Base-by-base conservation (phyloP, 2,797 vertebrate genomes). In the Tokudaia tokunoshimensis region DNA sequence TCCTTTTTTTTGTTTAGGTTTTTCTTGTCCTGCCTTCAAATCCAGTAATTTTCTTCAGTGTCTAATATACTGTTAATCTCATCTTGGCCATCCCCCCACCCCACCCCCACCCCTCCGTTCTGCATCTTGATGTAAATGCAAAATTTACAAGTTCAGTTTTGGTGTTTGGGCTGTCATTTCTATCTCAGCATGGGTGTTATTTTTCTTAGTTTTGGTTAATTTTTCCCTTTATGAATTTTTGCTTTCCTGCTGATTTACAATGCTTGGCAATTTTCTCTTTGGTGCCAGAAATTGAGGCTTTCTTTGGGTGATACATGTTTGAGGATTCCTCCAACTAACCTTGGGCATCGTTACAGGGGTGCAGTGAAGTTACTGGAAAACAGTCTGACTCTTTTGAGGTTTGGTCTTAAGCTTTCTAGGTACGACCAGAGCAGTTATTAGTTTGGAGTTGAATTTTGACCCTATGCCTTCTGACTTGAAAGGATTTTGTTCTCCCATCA, bases 331-430 rank as follows among this genome's bases (percentile, higher is more conserved):
- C 1, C 63, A 55, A 31, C 57, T 84, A 59, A n/a, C 47, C 11
- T 92, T 94, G 70, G n/a, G 2, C 31, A 44, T 52, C 74, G 44
- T 78, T 94, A 41, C 47, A 50, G 72, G 22, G 44, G 44, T 90
- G 29, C 31, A 55, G 3, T 34, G 31, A 79, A 67, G 26, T 80
- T 86, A 76, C n/a, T 74, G 59, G 70, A 61, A 83, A 83, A 44
- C 52, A 72, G 12, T 92, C 76, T 72, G 50, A 31, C 37, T 83
- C 31, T 94, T 85, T 80, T 67, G 55, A 75, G 65, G 12, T 55
- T 92, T 92, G 29, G 20, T 85, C 85, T 85, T 93, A 78, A 91
- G 75, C n/a, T 91, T 93, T 78, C 84, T 90, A 74, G 15, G 7
- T 37, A 2, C n/a, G 8, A 67, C 7, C 17, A 61, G 67, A 83